phyloP scores from a whole-genome alignment of 2,113 vertebrate species.

The Oreochromis niloticus region DNA sequence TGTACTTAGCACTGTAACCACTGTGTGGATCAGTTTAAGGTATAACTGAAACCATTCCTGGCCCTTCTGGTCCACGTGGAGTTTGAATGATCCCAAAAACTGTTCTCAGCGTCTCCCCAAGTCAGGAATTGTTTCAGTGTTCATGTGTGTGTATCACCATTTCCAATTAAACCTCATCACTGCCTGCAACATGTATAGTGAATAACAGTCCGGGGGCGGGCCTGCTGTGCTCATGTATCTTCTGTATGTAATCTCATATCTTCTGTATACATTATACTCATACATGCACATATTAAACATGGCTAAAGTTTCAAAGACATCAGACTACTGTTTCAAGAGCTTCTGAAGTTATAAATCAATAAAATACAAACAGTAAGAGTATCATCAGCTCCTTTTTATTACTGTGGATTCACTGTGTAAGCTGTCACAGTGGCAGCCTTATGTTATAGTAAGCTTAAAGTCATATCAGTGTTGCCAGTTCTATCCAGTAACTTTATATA shows the following conservation, averaged over 20 bases:
- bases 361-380: not conserved
- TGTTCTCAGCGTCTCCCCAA: not conserved
- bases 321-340: not conserved
- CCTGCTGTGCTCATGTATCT: not conserved
- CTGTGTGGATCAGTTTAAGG: not conserved
- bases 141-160: not conserved
- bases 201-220: rapidly evolving
- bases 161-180: not conserved
- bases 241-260: not conserved
- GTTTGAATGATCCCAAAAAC: not conserved
- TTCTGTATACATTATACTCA: not conserved
- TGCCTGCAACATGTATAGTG: not conserved
- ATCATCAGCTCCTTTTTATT: not conserved
- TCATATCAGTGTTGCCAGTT: not conserved
- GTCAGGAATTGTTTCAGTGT: not conserved
- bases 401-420: not conserved
- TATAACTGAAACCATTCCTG: not conserved
- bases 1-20: not conserved
- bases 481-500: not conserved
- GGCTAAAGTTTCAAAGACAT: not conserved
- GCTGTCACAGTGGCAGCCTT: not conserved
- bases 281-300: not conserved
- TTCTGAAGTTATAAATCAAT: not conserved
- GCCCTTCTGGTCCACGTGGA: not conserved
- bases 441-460: not conserved